Conservation (phyloP, 1,140 invertebrate genomes). For the Lepidurus arcticus region DNA sequence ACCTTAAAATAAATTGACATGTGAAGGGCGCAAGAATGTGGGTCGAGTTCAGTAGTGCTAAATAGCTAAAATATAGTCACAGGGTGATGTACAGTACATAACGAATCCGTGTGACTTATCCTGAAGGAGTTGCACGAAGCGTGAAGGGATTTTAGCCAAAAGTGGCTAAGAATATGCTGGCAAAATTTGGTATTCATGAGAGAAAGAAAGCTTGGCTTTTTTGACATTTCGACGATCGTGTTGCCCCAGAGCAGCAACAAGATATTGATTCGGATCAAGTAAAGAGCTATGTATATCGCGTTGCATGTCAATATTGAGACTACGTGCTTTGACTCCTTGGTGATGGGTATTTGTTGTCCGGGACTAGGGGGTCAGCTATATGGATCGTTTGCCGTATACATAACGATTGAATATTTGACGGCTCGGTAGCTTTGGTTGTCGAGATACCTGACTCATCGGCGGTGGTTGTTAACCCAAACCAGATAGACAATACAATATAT, state of each 20-base stretch:
- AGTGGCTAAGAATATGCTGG: too few relatives aligned
- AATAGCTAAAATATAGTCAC: too few relatives aligned
- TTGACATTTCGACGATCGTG: neutral
- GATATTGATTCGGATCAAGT: neutral
- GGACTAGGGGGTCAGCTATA: neutral
- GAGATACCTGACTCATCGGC: neutral
- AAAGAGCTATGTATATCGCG: constrained; percentile 18
- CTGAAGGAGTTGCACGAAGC: too few relatives aligned
- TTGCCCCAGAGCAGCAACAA: neutral
- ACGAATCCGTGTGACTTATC: too few relatives aligned
- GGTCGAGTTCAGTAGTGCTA: too few relatives aligned
- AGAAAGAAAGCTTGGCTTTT: neutral
- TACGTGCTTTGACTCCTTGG: neutral
- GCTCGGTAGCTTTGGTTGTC: neutral
- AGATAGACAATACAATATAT: neutral
- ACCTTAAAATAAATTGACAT: too few relatives aligned
- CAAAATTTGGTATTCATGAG: too few relatives aligned
- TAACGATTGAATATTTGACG: neutral
- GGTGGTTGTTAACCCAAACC: neutral
- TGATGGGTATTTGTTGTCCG: neutral
- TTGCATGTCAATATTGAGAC: constrained; percentile 17
- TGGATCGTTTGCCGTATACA: neutral
- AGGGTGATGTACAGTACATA: too few relatives aligned
- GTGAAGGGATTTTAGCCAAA: too few relatives aligned
- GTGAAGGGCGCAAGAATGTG: too few relatives aligned